Evolutionary conservation across 2,113 vertebrate genomes (phyloP).

Genomic region (Datnioides undecimradiatus): DNA sequence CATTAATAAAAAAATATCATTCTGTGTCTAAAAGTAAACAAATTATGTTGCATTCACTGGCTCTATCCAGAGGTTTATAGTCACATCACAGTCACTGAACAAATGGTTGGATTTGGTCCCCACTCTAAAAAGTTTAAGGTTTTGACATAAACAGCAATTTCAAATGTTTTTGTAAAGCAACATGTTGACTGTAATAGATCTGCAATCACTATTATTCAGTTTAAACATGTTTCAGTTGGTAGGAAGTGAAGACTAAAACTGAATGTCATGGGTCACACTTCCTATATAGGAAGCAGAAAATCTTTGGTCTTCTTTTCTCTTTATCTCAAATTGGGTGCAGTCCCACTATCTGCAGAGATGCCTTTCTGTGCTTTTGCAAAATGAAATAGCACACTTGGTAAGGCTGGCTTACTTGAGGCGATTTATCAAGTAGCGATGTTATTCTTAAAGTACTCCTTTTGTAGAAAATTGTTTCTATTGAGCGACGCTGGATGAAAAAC

Average conservation of each 20-base stretch:
- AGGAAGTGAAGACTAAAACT: not conserved
- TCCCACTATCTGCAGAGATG: not conserved
- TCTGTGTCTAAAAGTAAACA: not conserved
- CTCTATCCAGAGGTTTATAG: not conserved
- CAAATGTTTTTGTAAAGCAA: not conserved
- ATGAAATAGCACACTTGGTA: not conserved
- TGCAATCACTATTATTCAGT: not conserved
- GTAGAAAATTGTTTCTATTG: not conserved
- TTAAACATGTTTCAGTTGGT: not conserved
- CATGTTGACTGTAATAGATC: not conserved
- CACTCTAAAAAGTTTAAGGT: not conserved
- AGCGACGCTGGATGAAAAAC: not conserved
- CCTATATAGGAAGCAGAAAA: not conserved
- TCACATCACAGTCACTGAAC: not conserved
- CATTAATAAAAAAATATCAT: not conserved
- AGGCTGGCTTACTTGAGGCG: not conserved
- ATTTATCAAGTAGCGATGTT: not conserved
- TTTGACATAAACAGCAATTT: not conserved
- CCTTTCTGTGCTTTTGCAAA: not conserved
- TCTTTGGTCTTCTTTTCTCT: not conserved
- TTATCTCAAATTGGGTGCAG: not conserved
- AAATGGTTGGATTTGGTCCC: not conserved
- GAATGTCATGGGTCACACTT: not conserved
- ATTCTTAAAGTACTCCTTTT: not conserved
- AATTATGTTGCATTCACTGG: not conserved